Conservation (phyloP, 2,888 invertebrate genomes). For the Erannis defoliaria region DNA sequence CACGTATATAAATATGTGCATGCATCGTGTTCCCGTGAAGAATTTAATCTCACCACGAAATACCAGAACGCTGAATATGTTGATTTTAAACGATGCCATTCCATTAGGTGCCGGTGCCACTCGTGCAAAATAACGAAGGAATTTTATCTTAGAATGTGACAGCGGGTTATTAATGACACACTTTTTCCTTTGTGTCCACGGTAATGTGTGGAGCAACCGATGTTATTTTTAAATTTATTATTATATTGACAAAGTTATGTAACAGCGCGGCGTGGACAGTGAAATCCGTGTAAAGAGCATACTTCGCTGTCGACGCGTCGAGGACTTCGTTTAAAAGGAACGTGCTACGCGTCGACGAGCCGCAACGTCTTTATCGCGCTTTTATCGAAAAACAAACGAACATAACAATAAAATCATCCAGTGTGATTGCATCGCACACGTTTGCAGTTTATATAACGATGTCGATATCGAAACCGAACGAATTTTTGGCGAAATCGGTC, state of each 20-base stretch:
- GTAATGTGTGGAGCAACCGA: conserved; percentile 60
- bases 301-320: conserved; percentile 37
- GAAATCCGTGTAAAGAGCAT: conserved; percentile 53
- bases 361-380: conserved; percentile 66
- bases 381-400: conserved; percentile 64
- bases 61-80: conserved; percentile 62
- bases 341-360: conserved; percentile 46
- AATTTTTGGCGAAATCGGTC: conserved; percentile 66
- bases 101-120: conserved; percentile 48
- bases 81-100: conserved; percentile 53
- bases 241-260: conserved; percentile 63
- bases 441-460: conserved; percentile 65
- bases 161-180: conserved; percentile 60
- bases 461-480: conserved; percentile 62
- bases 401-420: conserved; percentile 63
- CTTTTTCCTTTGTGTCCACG: conserved; percentile 55
- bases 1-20: conserved; percentile 46
- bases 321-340: conserved; percentile 33
- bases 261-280: conserved; percentile 54
- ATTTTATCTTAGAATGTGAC: conserved; percentile 66
- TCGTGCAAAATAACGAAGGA: conserved; percentile 61
- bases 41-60: conserved; percentile 58
- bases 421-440: conserved; percentile 56
- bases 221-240: conserved; percentile 64
- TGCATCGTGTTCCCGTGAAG: conserved; percentile 48